Percentiles rank a stretch among this genome's conserved stretches.
Conservation (phyloP, 1,140 invertebrate genomes). For the Lethrus apterus region DNA sequence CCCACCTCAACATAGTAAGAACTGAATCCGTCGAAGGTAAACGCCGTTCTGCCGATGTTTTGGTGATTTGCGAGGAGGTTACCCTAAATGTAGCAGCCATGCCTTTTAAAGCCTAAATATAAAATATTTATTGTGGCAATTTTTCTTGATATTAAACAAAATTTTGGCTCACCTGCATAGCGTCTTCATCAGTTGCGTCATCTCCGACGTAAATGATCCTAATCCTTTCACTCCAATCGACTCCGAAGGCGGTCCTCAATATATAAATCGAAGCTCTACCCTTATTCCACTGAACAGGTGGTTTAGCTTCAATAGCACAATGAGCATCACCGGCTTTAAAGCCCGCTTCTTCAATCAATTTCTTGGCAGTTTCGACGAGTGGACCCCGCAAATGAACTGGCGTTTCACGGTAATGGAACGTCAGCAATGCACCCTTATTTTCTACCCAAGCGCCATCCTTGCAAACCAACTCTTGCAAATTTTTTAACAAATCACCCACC, state of each 20-base stretch:
- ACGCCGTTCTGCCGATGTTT: slow-evolving; percentile 76
- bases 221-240: slow-evolving; percentile 86
- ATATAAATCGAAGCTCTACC: slow-evolving; percentile 86
- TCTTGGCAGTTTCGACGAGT: slow-evolving; percentile 48
- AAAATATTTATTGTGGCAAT: not conserved
- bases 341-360: slow-evolving; percentile 64
- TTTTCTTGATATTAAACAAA: too few relatives aligned
- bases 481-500: slow-evolving; percentile 67
- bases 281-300: slow-evolving; percentile 87
- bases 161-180: slow-evolving; percentile 68
- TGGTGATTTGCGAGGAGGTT: slow-evolving; percentile 74
- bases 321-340: slow-evolving; percentile 72
- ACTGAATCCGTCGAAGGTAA: slow-evolving; percentile 82
- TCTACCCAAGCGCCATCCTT: slow-evolving; percentile 86
- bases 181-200: slow-evolving; percentile 85
- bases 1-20: slow-evolving; percentile 82
- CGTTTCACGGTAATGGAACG: slow-evolving; percentile 83
- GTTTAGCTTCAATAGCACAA: slow-evolving; percentile 79
- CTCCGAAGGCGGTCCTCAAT: slow-evolving; percentile 76
- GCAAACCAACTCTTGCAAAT: slow-evolving; percentile 72
- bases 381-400: slow-evolving; percentile 51
- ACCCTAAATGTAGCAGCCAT: slow-evolving; percentile 88
- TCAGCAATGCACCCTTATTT: slow-evolving; percentile 80
- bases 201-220: slow-evolving; percentile 86
- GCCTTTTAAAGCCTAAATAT: slow-evolving; percentile 66